These are phyloP conservation scores for Redunca redunca DNA, from an alignment of 2,113 vertebrate species.

Conservation along the genomic window DNA sequence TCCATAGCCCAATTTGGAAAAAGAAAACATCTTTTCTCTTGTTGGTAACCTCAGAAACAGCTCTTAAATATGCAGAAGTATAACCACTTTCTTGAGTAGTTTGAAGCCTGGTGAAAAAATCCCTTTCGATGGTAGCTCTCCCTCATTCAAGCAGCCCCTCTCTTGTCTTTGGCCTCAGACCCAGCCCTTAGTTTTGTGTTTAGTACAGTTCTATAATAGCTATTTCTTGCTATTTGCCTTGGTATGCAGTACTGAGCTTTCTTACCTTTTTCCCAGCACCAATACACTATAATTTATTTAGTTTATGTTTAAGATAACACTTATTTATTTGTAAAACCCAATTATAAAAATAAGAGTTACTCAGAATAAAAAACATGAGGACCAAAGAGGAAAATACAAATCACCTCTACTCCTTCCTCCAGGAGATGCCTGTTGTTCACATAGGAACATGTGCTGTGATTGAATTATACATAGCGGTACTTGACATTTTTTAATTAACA, in stretches of 20 bases:
- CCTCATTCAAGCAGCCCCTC: not conserved
- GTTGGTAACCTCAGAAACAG: not conserved
- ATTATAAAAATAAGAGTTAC: not conserved
- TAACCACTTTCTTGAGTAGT: not conserved
- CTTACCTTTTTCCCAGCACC: not conserved
- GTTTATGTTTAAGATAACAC: not conserved
- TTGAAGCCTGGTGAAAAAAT: not conserved
- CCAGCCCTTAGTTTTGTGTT: not conserved
- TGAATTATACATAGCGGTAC: not conserved
- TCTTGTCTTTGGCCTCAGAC: not conserved
- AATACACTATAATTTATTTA: not conserved
- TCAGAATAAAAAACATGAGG: not conserved
- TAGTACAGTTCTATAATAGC: not conserved
- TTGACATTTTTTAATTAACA: not conserved
- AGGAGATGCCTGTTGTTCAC: not conserved
- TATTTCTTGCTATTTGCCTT: not conserved
- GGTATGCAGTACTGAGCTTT: not conserved
- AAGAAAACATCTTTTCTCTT: not conserved
- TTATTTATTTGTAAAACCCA: not conserved
- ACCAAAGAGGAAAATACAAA: not conserved
- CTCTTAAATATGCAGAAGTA: not conserved
- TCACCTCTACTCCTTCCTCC: not conserved
- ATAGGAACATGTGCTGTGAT: not conserved
- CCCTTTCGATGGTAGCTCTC: not conserved
- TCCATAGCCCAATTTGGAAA: not conserved